Base-by-base conservation (phyloP, 2,888 invertebrate genomes). In the Polylopha cassiicola region DNA sequence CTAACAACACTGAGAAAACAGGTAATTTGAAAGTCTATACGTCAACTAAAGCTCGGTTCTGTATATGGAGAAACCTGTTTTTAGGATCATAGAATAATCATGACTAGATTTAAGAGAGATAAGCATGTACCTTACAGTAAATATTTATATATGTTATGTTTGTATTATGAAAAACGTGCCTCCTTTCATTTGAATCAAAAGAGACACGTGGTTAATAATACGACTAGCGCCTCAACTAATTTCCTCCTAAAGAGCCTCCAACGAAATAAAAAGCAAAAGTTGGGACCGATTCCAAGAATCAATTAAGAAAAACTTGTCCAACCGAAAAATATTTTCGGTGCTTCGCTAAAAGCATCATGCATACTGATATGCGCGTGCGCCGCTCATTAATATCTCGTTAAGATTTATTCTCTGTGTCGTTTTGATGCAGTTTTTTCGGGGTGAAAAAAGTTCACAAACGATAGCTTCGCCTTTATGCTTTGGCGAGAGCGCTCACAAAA, bases 321-420 rank as follows among this genome's bases (percentile, higher is more conserved):
- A 43, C 43, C 47, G 43, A 58, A 48, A 59, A 57, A 56, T 55
- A 55, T 61, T 48, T 51, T 43, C 48, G 45, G 21, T 27, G 21
- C 17, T 47, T 48, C 44, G 43, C 48, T 49, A 53, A 45, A 45
- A 46, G 51, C 55, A 60, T 52, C 64, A 57, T 62, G 58, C 55
- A 50, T 55, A 51, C 47, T 55, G 53, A 53, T 53, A 57, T 58
- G 36, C 43, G 43, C 38, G 37, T 51, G 39, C 54, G 55, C 50
- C 47, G 48, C 65, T 72, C 67, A 68, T 76, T 77, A 75, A 71
- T 63, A 65, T 58, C 63, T 70, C 72, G 59, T 71, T 68, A 71
- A 65, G 59, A 68, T 67, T 69, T 69, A 64, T n/a, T n/a, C 70
- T 61, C 47, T 44, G 44, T 23, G 46, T 42, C 30, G 28, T 45